Evolutionary conservation across 1,140 invertebrate species (phyloP).

Genomic region (Neodiprion fabricii): DNA sequence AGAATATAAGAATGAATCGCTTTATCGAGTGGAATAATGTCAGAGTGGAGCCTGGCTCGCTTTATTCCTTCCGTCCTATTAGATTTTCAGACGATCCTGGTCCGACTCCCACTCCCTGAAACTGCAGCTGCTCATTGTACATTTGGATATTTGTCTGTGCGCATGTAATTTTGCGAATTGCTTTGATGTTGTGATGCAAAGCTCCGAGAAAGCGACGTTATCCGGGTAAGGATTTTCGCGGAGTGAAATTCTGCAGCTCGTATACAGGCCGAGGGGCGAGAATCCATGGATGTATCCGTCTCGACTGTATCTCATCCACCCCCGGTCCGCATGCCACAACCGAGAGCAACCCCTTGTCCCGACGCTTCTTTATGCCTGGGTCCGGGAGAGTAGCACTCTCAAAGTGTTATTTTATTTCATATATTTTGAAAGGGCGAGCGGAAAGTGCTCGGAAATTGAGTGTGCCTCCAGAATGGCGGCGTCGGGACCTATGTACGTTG

Average conservation of each 20-base stretch:
- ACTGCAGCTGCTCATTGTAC: not conserved
- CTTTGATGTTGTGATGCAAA: constrained; percentile 22
- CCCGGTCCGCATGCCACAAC: not conserved
- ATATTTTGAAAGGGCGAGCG: constrained; percentile 38
- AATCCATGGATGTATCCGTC: no score
- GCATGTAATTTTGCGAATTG: constrained; percentile 28
- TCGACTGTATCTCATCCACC: no score
- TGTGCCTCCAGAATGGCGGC: constrained; percentile 31
- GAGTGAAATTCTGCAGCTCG: not conserved
- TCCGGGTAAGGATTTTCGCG: not conserved
- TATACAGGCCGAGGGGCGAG: no score
- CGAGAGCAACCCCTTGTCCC: not conserved
- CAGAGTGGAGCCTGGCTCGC: constrained; percentile 48
- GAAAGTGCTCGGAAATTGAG: constrained; percentile 41
- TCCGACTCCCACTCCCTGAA: no score
- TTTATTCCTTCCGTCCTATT: constrained; percentile 47
- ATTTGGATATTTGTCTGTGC: constrained; percentile 49
- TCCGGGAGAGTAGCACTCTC: constrained; percentile 26
- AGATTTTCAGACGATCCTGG: constrained; percentile 27
- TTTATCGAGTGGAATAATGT: constrained; percentile 60
- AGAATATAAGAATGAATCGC: constrained; percentile 49
- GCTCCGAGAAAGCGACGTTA: constrained; percentile 4
- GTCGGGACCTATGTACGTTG: constrained; percentile 30
- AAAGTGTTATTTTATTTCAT: constrained; percentile 44
- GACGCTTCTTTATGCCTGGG: constrained; percentile 9